Conservation (phyloP, 2,797 vertebrate species). For the Lates japonicus region DNA sequence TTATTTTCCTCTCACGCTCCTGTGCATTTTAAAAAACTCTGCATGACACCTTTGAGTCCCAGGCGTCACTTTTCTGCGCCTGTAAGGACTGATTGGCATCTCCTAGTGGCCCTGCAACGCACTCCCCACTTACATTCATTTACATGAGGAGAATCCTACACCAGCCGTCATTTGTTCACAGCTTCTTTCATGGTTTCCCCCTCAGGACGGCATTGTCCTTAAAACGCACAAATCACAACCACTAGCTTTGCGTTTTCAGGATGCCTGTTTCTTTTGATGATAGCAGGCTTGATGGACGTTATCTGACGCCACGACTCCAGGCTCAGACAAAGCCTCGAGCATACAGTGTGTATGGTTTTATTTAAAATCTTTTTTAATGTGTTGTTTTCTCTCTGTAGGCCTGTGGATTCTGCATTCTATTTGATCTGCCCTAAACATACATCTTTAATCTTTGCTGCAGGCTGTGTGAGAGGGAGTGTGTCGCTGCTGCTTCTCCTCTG, state of each 20-base stretch:
- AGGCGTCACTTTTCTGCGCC: constrained; percentile 49
- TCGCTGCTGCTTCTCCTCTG: constrained; percentile 60
- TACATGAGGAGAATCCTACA: constrained; percentile 51
- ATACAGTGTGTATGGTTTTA: constrained; percentile 70
- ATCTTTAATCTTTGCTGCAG: constrained; percentile 84
- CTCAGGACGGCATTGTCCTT: constrained; percentile 63
- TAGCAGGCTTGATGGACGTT: constrained; percentile 76
- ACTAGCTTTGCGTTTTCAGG: constrained; percentile 54
- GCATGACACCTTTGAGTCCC: constrained; percentile 59
- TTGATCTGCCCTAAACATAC: constrained; percentile 84
- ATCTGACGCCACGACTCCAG: constrained; percentile 67
- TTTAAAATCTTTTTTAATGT: constrained; percentile 75
- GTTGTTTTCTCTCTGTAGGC: constrained; percentile 73
- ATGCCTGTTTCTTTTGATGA: constrained; percentile 70
- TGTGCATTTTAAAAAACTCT: constrained; percentile 40
- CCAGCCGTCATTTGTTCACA: constrained; percentile 51
- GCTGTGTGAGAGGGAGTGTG: constrained; percentile 70
- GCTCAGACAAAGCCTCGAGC: constrained; percentile 77
- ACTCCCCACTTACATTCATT: constrained; percentile 58
- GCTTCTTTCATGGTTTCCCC: constrained; percentile 51
- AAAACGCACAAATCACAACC: constrained; percentile 58
- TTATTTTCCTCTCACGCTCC: constrained; percentile 47
- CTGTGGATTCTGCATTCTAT: constrained; percentile 81
- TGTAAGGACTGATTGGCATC: constrained; percentile 52
- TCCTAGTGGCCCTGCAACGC: constrained; percentile 30